Base-by-base conservation (phyloP, 2,113 vertebrate species). In the Chiloscyllium plagiosum region DNA sequence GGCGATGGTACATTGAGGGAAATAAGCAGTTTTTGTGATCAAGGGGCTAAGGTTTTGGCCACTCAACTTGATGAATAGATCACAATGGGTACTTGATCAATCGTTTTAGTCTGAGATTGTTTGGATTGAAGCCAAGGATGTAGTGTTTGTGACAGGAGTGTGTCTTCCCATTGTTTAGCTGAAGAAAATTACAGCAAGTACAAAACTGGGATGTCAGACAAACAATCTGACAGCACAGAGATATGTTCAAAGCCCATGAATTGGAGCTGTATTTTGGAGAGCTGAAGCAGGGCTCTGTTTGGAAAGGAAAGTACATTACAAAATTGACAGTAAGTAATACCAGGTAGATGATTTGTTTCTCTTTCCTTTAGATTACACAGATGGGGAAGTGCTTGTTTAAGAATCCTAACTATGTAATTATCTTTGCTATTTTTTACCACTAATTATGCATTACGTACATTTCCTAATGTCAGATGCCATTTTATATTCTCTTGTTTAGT, bases 361-460 rank as follows among this genome's bases (percentile, higher is more conserved):
- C 17, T 50, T 42, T 17, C 47, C 47, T 87, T 87, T 87, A 52
- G 83, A 56, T 87, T 50, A 24, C 24, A 87, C 85, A 50, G 47
- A 87, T 87, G 22, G 47, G 85, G 7, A 26, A 24, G 42, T 50
- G 47, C 22, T 87, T 56, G 22, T 86, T 86, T 47, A 47, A 80
- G 76, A 80, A 37, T 17, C 76, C 76, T 80, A 80, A 37, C 76
- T 80, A 78, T 78, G 76, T 80, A 87, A 87, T 56, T 87, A 87
- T 52, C 47, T 50, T 87, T 52, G 47, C 20, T 50, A 87, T 52
- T 50, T 87, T 69, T 87, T 24, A 42, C 42, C 42, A 86, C 6
- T 86, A 86, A 50, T 86, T 86, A 86, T 4, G 13, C 52, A 87
- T 52, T 52, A 52, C 10, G 1, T 89, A 89, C 50, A 89, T 50